A percentile compares a stretch with the other conserved stretches of the same genome.
Evolutionary conservation across 1,140 invertebrate species (phyloP).

Genomic region (Euborellia annulipes): DNA sequence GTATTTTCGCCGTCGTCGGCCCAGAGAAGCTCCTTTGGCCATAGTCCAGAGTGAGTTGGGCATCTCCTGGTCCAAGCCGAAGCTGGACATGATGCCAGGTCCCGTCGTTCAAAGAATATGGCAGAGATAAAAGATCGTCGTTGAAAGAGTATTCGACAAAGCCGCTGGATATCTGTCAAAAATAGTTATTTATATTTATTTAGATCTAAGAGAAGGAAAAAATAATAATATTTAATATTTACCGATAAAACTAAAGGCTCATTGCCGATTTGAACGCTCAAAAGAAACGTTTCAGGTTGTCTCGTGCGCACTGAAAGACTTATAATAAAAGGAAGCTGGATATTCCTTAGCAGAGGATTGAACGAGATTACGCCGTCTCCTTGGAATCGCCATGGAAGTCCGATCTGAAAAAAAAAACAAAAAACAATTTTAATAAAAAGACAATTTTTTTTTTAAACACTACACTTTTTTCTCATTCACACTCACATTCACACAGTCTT

Average conservation of each 20-base stretch:
- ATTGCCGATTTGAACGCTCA: slow-evolving; percentile 72
- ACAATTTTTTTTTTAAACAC: too few relatives aligned
- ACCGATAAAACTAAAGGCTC: slow-evolving; percentile 50
- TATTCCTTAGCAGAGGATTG: slow-evolving; percentile 64
- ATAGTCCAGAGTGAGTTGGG: slow-evolving; percentile 75
- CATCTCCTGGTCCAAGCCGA: slow-evolving; percentile 72
- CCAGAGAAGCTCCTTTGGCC: slow-evolving; percentile 49
- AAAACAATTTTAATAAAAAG: not conserved
- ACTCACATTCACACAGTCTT: too few relatives aligned
- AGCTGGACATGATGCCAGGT: slow-evolving; percentile 83
- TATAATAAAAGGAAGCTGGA: slow-evolving; percentile 80
- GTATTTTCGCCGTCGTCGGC: slow-evolving; percentile 55
- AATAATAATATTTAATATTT: slow-evolving; percentile 18
- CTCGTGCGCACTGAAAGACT: slow-evolving; percentile 68
- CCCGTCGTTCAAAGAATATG: slow-evolving; percentile 59
- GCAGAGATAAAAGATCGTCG: too few relatives aligned
- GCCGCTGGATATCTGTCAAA: too few relatives aligned
- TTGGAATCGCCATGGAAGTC: slow-evolving; percentile 51
- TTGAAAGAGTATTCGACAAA: too few relatives aligned
- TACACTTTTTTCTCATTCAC: too few relatives aligned
- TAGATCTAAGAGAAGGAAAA: too few relatives aligned
- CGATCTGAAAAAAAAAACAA: too few relatives aligned
- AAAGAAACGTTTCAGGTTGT: slow-evolving; percentile 55
- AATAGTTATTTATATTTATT: too few relatives aligned
- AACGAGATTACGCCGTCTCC: slow-evolving; percentile 71